phyloP scores from a whole-genome alignment of 2,888 invertebrate species.

The Pegoplata infirma region DNA sequence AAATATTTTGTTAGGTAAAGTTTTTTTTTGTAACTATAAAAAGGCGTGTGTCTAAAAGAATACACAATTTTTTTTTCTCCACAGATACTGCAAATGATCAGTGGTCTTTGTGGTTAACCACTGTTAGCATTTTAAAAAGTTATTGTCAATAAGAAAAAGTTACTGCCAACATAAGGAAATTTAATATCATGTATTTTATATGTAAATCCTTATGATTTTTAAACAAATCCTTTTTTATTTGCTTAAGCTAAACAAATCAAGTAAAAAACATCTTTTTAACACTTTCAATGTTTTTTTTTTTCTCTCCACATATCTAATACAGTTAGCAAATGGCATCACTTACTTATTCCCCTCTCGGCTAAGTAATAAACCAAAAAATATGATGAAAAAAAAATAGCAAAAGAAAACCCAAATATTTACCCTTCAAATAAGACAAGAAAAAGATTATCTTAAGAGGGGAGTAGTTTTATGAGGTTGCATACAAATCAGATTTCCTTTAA shows the following conservation, averaged over 20 bases:
- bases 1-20: slow-evolving; percentile 26
- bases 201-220: slow-evolving; percentile 51
- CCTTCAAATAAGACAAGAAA: slow-evolving; percentile 5
- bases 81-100: slow-evolving; percentile 37
- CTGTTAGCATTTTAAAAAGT: slow-evolving; percentile 31
- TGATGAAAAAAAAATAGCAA: no score
- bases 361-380: no score
- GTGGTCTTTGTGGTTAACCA: slow-evolving; percentile 55
- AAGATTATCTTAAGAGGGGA: slow-evolving; percentile 15
- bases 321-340: slow-evolving; percentile 2
- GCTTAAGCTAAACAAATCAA: slow-evolving; percentile 64
- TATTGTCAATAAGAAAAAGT: slow-evolving; percentile 20
- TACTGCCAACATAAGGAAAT: neutral
- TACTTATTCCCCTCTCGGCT: slow-evolving; percentile 16
- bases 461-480: slow-evolving; percentile 34
- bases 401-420: slow-evolving; percentile 12
- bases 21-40: slow-evolving; percentile 27
- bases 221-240: slow-evolving; percentile 65
- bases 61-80: neutral
- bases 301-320: neutral
- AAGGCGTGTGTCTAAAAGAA: neutral
- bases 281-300: slow-evolving; percentile 48
- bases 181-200: slow-evolving; percentile 14
- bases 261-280: slow-evolving; percentile 61
- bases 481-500: slow-evolving; percentile 63